Evolutionary conservation across 2,888 invertebrate genomes (phyloP), one percentile per base, ranked within the genome.

Genomic region (Dryobotodes eremita): DNA sequence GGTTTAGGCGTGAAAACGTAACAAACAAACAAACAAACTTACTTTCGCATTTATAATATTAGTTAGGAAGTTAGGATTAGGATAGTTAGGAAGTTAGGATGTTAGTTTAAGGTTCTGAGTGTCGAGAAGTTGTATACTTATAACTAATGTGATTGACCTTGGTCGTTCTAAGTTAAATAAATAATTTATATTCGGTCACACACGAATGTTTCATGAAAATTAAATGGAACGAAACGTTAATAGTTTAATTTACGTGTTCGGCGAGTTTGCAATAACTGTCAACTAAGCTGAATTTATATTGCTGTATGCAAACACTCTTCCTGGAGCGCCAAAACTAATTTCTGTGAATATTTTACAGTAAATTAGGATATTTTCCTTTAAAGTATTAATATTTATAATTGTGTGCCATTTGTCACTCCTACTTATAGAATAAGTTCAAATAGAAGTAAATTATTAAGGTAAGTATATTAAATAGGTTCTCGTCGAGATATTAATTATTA

Each of bases 211-310:
- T 55, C n/a, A 64, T 59, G 48, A 61, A 74, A 83, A 62, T 57
- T 26, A 53, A 81, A 61, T 59, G 23, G 23, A 53, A 42, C 64
- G 13, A 59, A 69, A 73, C 57, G 50, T 65, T 68, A 73, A 74
- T 82, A 74, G 61, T 71, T 71, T 50, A 10, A 74, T 74, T 76
- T 57, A 13, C 73, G 73, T 77, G 69, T 77, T 73, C 48, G 53
- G 50, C 72, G 62, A 77, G 66, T 79, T 75, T 65, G 82, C 73
- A 79, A 86, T 86, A 81, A 81, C 74, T 87, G 88, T 83, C 86
- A 77, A 75, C 79, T 72, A 79, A 81, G 75, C 75, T 50, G 64
- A 82, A 88, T 87, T 81, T 84, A 86, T 84, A 74, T 53, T 42
- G 64, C 70, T 23, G 69, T 74, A 64, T 71, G 74, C 70, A 80